Evolutionary conservation across 1,140 invertebrate species (phyloP).

Genomic region (Bradysia coprophila): DNA sequence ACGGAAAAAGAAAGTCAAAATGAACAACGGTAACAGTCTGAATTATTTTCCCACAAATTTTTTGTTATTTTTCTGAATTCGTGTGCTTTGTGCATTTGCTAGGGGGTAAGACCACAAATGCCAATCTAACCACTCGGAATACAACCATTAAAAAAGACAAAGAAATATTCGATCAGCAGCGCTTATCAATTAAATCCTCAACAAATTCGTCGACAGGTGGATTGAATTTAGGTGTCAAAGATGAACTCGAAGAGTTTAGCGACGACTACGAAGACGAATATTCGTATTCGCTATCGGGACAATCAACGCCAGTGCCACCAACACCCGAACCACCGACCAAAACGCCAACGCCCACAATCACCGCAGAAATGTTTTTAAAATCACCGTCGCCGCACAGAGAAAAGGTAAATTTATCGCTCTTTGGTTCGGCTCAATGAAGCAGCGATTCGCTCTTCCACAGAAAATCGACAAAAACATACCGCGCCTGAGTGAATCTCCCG

Average conservation of each 20-base stretch:
- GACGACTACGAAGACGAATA: slow-evolving; percentile 14
- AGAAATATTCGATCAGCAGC: too few species aligned
- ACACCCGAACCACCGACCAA: slow-evolving; percentile 3
- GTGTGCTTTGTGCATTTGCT: too few species aligned
- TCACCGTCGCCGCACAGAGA: slow-evolving; percentile 31
- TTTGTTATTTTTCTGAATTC: too few species aligned
- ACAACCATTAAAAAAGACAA: too few species aligned
- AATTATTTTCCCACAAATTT: too few species aligned
- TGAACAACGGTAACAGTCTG: not conserved
- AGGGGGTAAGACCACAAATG: too few species aligned
- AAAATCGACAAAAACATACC: slow-evolving; percentile 24
- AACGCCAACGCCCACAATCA: not conserved
- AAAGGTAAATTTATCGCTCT: slow-evolving; percentile 7
- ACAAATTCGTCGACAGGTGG: too few species aligned
- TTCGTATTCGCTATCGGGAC: slow-evolving; percentile 16
- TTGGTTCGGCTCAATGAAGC: slow-evolving; percentile 15
- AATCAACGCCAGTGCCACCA: slow-evolving; percentile 11
- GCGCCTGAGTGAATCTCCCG: slow-evolving; percentile 13
- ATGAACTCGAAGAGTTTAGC: slow-evolving; percentile 9
- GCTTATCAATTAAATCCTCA: too few species aligned
- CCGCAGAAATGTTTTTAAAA: slow-evolving; percentile 6
- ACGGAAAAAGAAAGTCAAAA: slow-evolving; percentile 14
- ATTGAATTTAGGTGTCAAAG: too few species aligned
- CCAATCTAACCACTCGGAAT: too few species aligned
- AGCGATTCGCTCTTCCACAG: too few species aligned